A percentile compares a stretch with the other conserved stretches of the same genome.
These are phyloP conservation scores for Meiosimyza platycephala DNA, from an alignment of 2,888 invertebrate genomes.

Conservation along the genomic window DNA sequence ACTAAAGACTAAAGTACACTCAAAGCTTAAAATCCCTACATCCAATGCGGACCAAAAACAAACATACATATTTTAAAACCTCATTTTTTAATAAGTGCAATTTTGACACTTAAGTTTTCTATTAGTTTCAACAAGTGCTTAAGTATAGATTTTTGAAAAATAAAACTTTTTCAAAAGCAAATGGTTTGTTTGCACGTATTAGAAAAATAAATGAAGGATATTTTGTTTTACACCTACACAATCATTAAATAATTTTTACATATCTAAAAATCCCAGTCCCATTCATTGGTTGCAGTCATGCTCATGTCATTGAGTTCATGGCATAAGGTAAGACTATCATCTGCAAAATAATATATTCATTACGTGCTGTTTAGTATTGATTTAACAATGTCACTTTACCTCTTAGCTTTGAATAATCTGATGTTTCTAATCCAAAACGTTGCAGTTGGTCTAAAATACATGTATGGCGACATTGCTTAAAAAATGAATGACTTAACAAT, in stretches of 20 bases:
- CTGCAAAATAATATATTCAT: constrained; percentile 43
- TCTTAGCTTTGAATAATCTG: constrained; percentile 55
- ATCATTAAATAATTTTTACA: not conserved
- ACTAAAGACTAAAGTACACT: too few species aligned
- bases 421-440: constrained; percentile 55
- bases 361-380: not conserved
- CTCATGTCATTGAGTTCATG: constrained; percentile 55
- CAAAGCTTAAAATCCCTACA: too few species aligned
- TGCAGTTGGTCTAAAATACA: constrained; percentile 62
- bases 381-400: constrained; percentile 49
- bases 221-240: too few species aligned
- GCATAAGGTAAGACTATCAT: constrained; percentile 54
- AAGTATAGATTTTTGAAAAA: too few species aligned
- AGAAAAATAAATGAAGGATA: too few species aligned
- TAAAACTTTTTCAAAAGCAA: too few species aligned
- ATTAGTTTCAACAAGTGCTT: too few species aligned
- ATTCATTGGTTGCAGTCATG: constrained; percentile 51
- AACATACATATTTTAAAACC: too few species aligned
- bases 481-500: constrained; percentile 79
- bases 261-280: constrained; percentile 53
- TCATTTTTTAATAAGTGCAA: too few species aligned
- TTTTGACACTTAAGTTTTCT: too few species aligned
- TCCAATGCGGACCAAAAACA: too few species aligned
- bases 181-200: too few species aligned
- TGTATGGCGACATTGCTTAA: constrained; percentile 73